Conservation (phyloP, 1,140 invertebrate species). For the Maconellicoccus hirsutus region DNA sequence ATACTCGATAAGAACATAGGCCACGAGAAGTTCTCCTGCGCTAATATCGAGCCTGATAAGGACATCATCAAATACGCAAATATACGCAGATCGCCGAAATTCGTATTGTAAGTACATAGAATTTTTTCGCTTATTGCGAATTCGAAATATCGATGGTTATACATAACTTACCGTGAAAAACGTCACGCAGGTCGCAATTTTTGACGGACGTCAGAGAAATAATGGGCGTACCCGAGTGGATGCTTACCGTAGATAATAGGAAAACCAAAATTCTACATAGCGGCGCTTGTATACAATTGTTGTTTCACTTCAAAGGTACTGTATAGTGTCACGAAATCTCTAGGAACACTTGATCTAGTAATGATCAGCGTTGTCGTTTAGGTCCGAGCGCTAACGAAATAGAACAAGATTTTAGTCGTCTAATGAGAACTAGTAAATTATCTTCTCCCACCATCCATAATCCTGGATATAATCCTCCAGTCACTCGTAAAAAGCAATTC, state of each 20-base stretch:
- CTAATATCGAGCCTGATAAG: slow-evolving; percentile 81
- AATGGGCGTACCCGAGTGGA: slow-evolving; percentile 80
- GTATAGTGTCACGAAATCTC: not conserved
- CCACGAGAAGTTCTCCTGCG: slow-evolving; percentile 66
- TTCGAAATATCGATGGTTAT: not conserved
- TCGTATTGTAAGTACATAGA: slow-evolving; percentile 81
- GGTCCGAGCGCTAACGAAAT: slow-evolving; percentile 60
- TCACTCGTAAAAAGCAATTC: slow-evolving; percentile 25
- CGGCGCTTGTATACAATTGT: slow-evolving; percentile 73
- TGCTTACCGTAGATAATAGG: slow-evolving; percentile 69
- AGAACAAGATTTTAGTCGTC: slow-evolving; percentile 61
- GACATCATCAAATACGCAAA: slow-evolving; percentile 85
- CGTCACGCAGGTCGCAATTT: slow-evolving; percentile 59
- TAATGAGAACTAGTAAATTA: slow-evolving; percentile 59
- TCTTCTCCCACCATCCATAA: slow-evolving; percentile 62
- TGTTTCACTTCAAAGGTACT: slow-evolving; percentile 71
- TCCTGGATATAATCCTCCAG: slow-evolving; percentile 50
- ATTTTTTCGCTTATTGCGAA: slow-evolving; percentile 29
- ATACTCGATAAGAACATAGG: slow-evolving; percentile 64
- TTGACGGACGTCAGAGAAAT: slow-evolving; percentile 67
- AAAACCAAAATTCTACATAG: slow-evolving; percentile 63
- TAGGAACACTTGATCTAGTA: not conserved
- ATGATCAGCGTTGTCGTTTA: slow-evolving; percentile 26
- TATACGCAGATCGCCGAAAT: slow-evolving; percentile 71
- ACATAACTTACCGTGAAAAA: too few species aligned